A percentile compares a stretch with the other conserved stretches of the same genome.
These are phyloP conservation scores for Danio tinwini DNA, from an alignment of 2,797 vertebrate species.

Conservation along the genomic window DNA sequence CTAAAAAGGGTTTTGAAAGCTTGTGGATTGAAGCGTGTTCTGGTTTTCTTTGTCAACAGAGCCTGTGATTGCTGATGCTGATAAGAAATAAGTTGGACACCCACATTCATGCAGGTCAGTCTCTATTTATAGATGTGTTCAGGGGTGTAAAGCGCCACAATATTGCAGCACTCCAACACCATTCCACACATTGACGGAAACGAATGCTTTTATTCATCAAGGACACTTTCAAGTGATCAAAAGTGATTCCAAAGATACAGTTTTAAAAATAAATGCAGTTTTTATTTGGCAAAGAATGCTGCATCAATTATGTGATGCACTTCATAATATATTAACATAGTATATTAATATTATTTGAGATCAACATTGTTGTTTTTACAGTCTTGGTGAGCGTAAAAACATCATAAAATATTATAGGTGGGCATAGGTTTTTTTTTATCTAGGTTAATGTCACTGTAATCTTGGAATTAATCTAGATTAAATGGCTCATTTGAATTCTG, in stretches of 20 bases:
- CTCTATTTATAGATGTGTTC: conserved; percentile 21
- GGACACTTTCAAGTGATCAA: not conserved
- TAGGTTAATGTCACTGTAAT: too few species aligned
- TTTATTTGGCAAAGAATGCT: not conserved
- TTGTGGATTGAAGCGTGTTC: not conserved
- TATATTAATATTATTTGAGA: too few species aligned
- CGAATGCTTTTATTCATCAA: not conserved
- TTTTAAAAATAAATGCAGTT: not conserved
- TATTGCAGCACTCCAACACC: too few species aligned
- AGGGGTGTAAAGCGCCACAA: not conserved
- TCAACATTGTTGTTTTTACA: too few species aligned
- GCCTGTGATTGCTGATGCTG: conserved; percentile 65
- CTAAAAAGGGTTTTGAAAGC: not conserved
- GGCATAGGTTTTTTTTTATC: too few species aligned
- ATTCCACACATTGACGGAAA: not conserved
- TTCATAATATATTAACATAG: too few species aligned
- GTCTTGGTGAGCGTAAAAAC: too few species aligned
- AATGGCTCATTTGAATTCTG: too few species aligned
- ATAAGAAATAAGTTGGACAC: conserved; percentile 73
- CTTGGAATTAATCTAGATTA: too few species aligned
- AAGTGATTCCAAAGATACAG: not conserved
- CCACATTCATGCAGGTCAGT: conserved; percentile 71
- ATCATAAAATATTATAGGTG: too few species aligned
- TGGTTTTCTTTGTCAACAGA: conserved; percentile 70
- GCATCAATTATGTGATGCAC: too few species aligned